Conservation (phyloP, 2,888 invertebrate genomes). For the Watsonalla binaria region DNA sequence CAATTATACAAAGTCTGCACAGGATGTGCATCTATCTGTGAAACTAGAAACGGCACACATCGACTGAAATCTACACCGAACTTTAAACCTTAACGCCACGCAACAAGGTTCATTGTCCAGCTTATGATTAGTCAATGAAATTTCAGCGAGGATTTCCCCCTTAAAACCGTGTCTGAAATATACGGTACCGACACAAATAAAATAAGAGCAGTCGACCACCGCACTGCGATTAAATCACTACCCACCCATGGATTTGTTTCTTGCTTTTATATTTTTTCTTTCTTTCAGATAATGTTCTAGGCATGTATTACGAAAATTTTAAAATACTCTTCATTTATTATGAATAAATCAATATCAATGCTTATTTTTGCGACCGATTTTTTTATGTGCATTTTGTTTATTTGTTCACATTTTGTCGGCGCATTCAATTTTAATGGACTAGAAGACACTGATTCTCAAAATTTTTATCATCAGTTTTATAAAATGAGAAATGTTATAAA, state of each 20-base stretch:
- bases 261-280: too few species aligned
- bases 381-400: too few species aligned
- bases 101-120: conserved; percentile 29
- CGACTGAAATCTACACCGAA: conserved; percentile 14
- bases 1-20: conserved; percentile 64
- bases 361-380: too few species aligned
- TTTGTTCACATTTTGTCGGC: too few species aligned
- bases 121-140: conserved; percentile 21
- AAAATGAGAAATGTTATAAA: not conserved
- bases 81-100: conserved; percentile 23
- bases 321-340: not conserved
- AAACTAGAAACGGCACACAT: conserved; percentile 37
- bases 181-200: conserved; percentile 57
- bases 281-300: too few species aligned
- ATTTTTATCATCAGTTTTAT: too few species aligned
- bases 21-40: conserved; percentile 36
- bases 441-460: too few species aligned
- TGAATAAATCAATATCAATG: not conserved
- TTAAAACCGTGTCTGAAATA: conserved; percentile 58
- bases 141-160: conserved; percentile 57
- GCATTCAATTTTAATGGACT: too few species aligned
- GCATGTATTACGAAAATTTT: too few species aligned
- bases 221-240: conserved; percentile 52
- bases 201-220: conserved; percentile 57
- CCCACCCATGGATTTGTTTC: conserved; percentile 38